Base-by-base conservation (phyloP, 2,888 invertebrate genomes). In the Crossocerus cetratus region DNA sequence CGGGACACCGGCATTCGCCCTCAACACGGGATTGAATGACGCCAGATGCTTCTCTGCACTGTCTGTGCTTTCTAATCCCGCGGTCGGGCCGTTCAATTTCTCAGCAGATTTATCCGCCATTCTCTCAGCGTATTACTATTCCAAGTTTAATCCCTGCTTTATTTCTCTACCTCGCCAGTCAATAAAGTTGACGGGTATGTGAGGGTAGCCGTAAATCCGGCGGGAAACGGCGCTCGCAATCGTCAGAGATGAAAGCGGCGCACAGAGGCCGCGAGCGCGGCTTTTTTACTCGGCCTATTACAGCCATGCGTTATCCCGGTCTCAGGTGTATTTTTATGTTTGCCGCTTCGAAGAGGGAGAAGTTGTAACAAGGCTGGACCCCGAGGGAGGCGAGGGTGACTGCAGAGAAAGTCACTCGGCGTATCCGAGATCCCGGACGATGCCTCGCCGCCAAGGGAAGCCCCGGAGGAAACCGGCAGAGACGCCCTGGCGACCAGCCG, bases 251-350 rank as follows among this genome's bases (percentile, higher is more conserved):
- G 16, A 58, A 23, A 56, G 22, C 62, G 20, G 54, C 44, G 21
- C 1, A 54, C 53, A 18, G 20, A 20, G 44, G 42, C 18, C 21
- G 55, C 54, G 32, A 21, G 22, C 45, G 42, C 43, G 32, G 13
- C 49, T 58, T 20, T 74, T 70, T 76, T 79, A 69, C 67, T 82
- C 66, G 65, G 66, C 77, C 71, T 79, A 80, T 79, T 73, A 60
- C 69, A 60, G 49, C 44, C 63, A 54, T 66, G 69, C 74, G 75
- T 74, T 75, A 76, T 80, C 77, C 74, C 23, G 71, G 69, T 77
- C 83, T 83, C 82, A 72, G 78, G 81, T 82, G 82, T 65, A 83
- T 82, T 83, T 83, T 82, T 82, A 82, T 81, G 81, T 78, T 75
- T 81, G 71, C 69, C 61, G 45, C 65, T 65, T 68, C 71, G 55